Conservation (phyloP, 2,888 invertebrate genomes). For the Drosophila limbata region DNA sequence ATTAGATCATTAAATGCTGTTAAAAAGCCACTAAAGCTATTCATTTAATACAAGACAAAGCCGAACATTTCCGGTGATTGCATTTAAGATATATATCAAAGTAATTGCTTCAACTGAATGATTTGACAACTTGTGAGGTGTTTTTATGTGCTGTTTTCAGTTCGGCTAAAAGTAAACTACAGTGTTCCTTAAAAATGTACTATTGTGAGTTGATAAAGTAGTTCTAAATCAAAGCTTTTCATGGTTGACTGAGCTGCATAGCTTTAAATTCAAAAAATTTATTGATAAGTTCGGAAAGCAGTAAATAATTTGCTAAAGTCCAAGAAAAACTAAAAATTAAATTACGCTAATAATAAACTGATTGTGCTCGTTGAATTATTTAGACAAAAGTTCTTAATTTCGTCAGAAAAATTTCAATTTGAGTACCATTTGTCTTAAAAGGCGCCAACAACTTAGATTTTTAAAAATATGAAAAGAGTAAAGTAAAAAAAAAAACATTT, state of each 20-base stretch:
- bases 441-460: too few relatives aligned
- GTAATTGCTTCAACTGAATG: slow-evolving; percentile 10
- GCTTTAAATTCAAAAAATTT: neutral
- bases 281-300: neutral
- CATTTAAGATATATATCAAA: slow-evolving; percentile 8
- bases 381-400: too few relatives aligned
- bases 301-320: neutral
- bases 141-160: neutral
- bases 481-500: too few relatives aligned
- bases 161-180: neutral
- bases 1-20: slow-evolving; percentile 48
- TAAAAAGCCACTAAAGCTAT: slow-evolving; percentile 15
- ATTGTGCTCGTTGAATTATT: too few relatives aligned
- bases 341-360: neutral
- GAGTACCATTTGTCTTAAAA: too few relatives aligned
- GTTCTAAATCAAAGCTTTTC: neutral
- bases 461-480: too few relatives aligned
- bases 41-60: slow-evolving; percentile 1
- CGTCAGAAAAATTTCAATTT: too few relatives aligned
- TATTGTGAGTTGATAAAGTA: neutral
- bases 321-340: neutral
- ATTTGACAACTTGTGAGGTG: slow-evolving; percentile 1
- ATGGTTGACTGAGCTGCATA: neutral
- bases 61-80: slow-evolving; percentile 40
- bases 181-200: neutral